These are phyloP conservation scores for Bemisia tabaci DNA, from an alignment of 1,140 invertebrate species.

Conservation along the genomic window DNA sequence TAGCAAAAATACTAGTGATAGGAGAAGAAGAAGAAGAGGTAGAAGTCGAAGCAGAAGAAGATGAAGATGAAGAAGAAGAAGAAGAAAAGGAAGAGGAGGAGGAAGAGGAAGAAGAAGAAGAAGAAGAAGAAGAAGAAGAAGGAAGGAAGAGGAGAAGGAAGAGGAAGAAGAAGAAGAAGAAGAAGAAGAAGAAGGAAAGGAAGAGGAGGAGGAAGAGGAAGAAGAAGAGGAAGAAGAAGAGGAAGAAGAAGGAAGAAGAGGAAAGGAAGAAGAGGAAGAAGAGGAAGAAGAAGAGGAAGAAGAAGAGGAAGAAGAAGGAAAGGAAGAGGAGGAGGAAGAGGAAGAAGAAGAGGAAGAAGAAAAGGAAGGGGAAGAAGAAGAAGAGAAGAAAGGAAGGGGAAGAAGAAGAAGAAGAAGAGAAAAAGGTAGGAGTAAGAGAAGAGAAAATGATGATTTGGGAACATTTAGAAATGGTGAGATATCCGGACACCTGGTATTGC, in stretches of 20 bases:
- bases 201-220: background rate
- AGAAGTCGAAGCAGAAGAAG: background rate
- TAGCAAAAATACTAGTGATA: background rate
- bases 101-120: background rate
- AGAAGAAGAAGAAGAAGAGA: conserved; percentile 1
- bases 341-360: background rate
- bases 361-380: background rate
- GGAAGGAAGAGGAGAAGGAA: background rate
- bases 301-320: background rate
- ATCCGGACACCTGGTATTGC: background rate
- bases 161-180: background rate
- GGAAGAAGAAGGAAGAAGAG: background rate
- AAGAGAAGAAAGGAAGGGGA: background rate
- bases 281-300: conserved; percentile 1
- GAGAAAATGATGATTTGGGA: background rate
- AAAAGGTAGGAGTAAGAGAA: background rate
- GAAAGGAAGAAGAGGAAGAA: background rate
- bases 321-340: conserved; percentile 4
- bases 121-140: conserved; percentile 8
- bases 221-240: conserved; percentile 5
- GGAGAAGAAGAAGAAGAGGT: background rate
- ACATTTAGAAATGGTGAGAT: background rate
- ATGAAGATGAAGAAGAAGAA: background rate
- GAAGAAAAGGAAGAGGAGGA: background rate
- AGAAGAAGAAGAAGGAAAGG: background rate